These are phyloP conservation scores for Scolopax rusticola DNA, from an alignment of 2,797 vertebrate genomes.

Conservation along the genomic window DNA sequence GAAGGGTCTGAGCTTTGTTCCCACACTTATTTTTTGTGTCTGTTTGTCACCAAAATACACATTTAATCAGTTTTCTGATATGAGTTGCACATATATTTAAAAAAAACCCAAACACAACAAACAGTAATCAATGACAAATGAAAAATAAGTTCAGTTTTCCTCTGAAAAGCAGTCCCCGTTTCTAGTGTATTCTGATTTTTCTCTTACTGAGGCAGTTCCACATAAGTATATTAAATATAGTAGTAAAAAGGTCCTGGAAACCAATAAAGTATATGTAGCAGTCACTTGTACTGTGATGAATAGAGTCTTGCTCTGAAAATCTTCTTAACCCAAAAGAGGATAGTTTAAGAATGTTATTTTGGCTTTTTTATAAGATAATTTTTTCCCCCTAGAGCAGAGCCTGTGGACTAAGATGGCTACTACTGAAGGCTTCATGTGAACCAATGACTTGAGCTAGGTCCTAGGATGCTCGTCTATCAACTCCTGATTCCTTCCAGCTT, in stretches of 20 bases:
- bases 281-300: background rate
- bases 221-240: background rate
- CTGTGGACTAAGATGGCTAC: background rate
- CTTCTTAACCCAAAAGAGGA: background rate
- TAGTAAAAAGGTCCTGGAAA: background rate
- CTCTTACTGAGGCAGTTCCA: background rate
- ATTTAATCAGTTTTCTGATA: background rate
- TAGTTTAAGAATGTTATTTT: background rate
- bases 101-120: too few species aligned
- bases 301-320: background rate
- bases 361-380: background rate
- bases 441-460: background rate
- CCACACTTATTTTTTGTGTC: background rate
- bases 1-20: background rate
- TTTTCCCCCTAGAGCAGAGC: background rate
- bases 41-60: background rate
- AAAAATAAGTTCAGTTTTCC: background rate
- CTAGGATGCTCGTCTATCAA: background rate
- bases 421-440: background rate
- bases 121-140: background rate
- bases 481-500: background rate
- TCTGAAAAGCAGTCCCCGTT: background rate
- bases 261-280: background rate
- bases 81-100: background rate
- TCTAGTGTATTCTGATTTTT: background rate